A percentile compares a stretch with the other conserved stretches of the same genome.
phyloP scores from a whole-genome alignment of 2,113 vertebrate genomes.

The Pygoscelis adeliae region DNA sequence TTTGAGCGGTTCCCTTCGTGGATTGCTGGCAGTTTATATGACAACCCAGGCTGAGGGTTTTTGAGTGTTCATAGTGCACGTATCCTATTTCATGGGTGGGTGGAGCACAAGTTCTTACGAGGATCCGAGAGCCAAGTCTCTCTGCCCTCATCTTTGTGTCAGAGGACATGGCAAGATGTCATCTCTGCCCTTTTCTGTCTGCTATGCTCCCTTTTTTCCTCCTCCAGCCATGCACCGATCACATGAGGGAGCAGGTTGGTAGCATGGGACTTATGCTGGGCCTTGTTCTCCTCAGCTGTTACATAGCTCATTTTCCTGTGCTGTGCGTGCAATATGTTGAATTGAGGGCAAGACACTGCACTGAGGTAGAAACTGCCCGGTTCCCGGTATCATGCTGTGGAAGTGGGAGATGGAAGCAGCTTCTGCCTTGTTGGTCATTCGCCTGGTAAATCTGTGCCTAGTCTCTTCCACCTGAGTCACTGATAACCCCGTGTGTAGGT shows the following conservation, averaged over 20 bases:
- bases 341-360: background rate
- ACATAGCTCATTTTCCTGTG: background rate
- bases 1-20: no score
- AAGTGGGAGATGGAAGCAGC: background rate
- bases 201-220: background rate
- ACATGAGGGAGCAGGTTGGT: background rate
- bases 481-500: background rate
- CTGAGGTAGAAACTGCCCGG: background rate
- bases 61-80: background rate
- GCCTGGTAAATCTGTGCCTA: background rate
- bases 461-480: fast-evolving
- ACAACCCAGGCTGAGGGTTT: background rate
- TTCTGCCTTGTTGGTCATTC: background rate
- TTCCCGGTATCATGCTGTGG: background rate
- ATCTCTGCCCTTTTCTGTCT: background rate
- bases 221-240: background rate
- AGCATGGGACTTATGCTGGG: background rate
- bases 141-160: background rate
- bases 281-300: background rate
- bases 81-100: background rate
- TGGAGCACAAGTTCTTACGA: background rate
- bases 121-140: background rate
- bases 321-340: fast-evolving
- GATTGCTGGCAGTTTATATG: no score
- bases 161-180: background rate